Evolutionary conservation across 30 jellyfish, hydroid and myxozoan species (phyloP), one percentile per base, ranked within the genome.

Genomic region (Turritopsis dohrnii): DNA sequence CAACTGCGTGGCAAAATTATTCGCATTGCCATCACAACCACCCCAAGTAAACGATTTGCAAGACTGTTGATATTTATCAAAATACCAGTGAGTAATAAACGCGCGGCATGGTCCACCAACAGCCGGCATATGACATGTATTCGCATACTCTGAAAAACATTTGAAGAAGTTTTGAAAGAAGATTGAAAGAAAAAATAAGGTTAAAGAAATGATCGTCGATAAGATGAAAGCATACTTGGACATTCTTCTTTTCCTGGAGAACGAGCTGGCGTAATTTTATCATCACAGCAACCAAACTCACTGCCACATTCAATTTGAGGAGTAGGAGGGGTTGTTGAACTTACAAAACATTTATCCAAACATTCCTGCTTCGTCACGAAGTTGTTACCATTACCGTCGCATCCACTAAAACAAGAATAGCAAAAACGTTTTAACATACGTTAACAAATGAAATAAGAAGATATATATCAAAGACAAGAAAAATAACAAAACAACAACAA

Each of bases 31-130:
- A 66, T 31, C 54, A 84, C 99, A 94, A 16, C 99, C 99, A 65
- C 99, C 97, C 96, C 96, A 94, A 19, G 82, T 79, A 80, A 94
- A 94, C n/a, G 88, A 0, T 60, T 83, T 79, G 86, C 99, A 94
- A 24, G 26, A 52, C 29, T 94, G 66, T 72, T 71, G 53, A 5
- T 88, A 73, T 74, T 88, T 87, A 72, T 88, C 89, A 89, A 85
- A 94, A 74, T 85, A 89, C 94, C 90, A 94, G 16, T 96, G 90
- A 1, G 99, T 86, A 52, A 94, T 77, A 30, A n/a, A 30, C 18
- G 99, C 99, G 66, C 66, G 76, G 79, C 99, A 94, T 21, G 93
- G 92, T 21, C 97, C 96, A 28, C 54, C 65, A 7, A 94, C 91
- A 20, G 94, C 92, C 30, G 99, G 99, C 73, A 79, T 79, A 52